phyloP scores from a whole-genome alignment of 92 coral and sea anemone species.

The Montipora capitata region DNA sequence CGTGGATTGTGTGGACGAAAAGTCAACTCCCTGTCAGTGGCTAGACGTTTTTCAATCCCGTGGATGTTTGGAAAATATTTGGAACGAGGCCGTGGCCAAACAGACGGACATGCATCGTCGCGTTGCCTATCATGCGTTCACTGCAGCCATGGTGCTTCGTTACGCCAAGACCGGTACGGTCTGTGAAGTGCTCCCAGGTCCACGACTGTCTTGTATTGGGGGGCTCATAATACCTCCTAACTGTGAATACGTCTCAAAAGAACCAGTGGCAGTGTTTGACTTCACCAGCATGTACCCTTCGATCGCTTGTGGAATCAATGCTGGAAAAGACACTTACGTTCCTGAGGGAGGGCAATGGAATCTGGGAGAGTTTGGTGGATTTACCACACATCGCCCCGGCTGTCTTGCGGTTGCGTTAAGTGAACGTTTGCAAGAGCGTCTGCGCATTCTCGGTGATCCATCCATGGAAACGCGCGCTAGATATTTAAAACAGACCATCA shows the following conservation, averaged over 20 bases:
- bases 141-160: slow-evolving; percentile 18
- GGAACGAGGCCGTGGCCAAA: neutral
- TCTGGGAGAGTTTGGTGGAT: neutral
- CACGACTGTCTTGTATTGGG: neutral
- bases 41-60: neutral
- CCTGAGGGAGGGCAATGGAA: neutral
- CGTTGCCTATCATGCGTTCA: neutral
- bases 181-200: neutral
- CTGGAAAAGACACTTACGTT: neutral
- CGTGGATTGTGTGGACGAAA: neutral
- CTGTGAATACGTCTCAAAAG: neutral
- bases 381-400: neutral
- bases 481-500: slow-evolving; percentile 5
- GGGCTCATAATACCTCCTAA: neutral
- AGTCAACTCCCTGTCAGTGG: neutral
- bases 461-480: neutral
- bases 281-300: slow-evolving; percentile 9
- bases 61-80: neutral
- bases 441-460: too few species aligned
- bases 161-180: neutral
- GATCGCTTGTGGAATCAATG: neutral
- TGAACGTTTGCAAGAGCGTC: too few species aligned
- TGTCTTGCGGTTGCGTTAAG: neutral
- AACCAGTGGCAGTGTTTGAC: slow-evolving; percentile 5
- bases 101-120: neutral